Conservation (phyloP, 2,797 vertebrate species). For the Periophthalmus magnuspinnatus region DNA sequence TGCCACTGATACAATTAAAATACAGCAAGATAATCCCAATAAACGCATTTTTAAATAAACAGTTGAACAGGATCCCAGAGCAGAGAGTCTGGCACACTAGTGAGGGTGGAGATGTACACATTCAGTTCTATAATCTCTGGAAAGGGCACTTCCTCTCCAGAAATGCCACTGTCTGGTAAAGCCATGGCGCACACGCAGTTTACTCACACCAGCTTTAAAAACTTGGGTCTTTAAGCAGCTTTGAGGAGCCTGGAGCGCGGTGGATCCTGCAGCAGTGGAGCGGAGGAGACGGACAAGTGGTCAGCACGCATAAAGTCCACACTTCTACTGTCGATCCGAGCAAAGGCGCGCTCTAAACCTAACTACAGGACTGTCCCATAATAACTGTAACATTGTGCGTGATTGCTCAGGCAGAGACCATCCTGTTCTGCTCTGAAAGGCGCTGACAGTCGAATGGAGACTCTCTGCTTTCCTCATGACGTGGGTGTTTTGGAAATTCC, state of each 20-base stretch:
- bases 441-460: slow-evolving; percentile 16
- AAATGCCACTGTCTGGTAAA: slow-evolving; percentile 81
- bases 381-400: slow-evolving; percentile 47
- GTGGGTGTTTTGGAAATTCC: no score
- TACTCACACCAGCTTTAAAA: slow-evolving; percentile 22
- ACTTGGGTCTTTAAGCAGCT: slow-evolving; percentile 18
- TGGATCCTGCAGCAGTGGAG: slow-evolving; percentile 26
- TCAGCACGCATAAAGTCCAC: slow-evolving; percentile 20
- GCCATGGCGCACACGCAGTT: slow-evolving; percentile 75
- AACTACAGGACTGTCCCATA: slow-evolving; percentile 40
- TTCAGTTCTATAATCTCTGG: slow-evolving; percentile 97
- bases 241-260: slow-evolving; percentile 1
- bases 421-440: slow-evolving; percentile 37
- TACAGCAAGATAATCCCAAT: no score
- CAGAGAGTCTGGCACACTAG: slow-evolving; percentile 93
- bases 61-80: no score
- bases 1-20: no score
- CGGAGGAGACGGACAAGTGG: slow-evolving; percentile 16
- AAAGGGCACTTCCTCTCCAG: slow-evolving; percentile 81
- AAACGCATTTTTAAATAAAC: no score
- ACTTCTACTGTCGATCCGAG: slow-evolving; percentile 7
- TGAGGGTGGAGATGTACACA: slow-evolving; percentile 95
- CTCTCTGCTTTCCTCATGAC: slow-evolving; percentile 34
- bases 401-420: slow-evolving; percentile 20
- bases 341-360: slow-evolving; percentile 36